Evolutionary conservation across 2,888 invertebrate genomes (phyloP).

Genomic region (Monopis laevigella): DNA sequence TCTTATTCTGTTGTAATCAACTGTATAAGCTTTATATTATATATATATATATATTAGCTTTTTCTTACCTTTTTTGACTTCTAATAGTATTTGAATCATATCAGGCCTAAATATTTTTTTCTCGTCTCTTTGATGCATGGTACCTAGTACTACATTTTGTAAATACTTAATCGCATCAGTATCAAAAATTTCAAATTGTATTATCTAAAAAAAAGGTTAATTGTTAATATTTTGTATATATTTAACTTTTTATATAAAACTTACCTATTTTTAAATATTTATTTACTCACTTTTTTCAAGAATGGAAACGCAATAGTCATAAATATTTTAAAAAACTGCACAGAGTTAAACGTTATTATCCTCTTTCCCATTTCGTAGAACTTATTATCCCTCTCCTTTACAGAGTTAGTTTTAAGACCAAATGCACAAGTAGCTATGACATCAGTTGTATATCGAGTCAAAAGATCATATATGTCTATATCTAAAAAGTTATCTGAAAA

Average conservation of each 20-base stretch:
- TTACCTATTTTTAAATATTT: no score
- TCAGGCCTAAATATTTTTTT: slow-evolving; percentile 59
- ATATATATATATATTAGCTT: no score
- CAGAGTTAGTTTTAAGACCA: slow-evolving; percentile 63
- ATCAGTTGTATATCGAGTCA: slow-evolving; percentile 65
- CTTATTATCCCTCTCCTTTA: slow-evolving; percentile 58
- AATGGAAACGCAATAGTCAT: slow-evolving; percentile 3
- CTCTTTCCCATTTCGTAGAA: slow-evolving; percentile 39
- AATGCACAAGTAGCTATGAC: slow-evolving; percentile 69
- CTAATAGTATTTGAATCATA: slow-evolving; percentile 67
- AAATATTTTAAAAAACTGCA: slow-evolving; percentile 4
- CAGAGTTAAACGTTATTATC: not conserved
- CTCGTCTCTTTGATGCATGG: slow-evolving; percentile 48
- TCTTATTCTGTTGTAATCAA: no score
- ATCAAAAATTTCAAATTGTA: no score
- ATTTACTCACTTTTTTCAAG: slow-evolving; percentile 1
- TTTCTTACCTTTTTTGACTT: slow-evolving; percentile 28
- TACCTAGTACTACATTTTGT: slow-evolving; percentile 22
- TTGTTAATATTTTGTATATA: no score
- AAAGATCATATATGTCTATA: slow-evolving; percentile 46
- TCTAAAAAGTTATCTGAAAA: slow-evolving; percentile 11
- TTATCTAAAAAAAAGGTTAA: no score
- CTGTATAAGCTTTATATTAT: no score
- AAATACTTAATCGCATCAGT: not conserved
- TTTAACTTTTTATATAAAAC: no score